These are phyloP conservation scores for Leptinotarsa tumamoca DNA, from an alignment of 2,888 invertebrate genomes.

Conservation along the genomic window DNA sequence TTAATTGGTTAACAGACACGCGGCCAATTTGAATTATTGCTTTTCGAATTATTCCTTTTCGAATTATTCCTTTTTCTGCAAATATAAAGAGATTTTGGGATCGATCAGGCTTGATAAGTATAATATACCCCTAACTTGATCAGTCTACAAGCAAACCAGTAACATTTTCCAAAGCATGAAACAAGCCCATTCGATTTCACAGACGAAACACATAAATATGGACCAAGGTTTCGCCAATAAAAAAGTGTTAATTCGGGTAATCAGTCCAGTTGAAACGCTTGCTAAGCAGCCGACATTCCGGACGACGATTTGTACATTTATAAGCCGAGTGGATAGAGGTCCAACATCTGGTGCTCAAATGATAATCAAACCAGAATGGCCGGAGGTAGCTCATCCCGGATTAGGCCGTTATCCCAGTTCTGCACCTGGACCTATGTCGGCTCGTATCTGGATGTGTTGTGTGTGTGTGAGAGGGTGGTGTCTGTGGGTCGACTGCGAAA, in stretches of 20 bases:
- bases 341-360: conserved; percentile 44
- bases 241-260: conserved; percentile 13
- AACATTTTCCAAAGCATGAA: too few relatives aligned
- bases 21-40: too few relatives aligned
- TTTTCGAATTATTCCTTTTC: too few relatives aligned
- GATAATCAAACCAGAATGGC: conserved; percentile 43
- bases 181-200: too few relatives aligned
- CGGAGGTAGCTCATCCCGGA: conserved; percentile 44
- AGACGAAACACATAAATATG: background rate
- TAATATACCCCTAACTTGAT: too few relatives aligned
- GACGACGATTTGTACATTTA: conserved; percentile 30
- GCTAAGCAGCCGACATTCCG: conserved; percentile 13
- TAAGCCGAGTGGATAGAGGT: conserved; percentile 40
- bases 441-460: conserved; percentile 18
- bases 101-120: too few relatives aligned
- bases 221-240: background rate
- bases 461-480: background rate
- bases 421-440: conserved; percentile 40
- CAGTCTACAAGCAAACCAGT: too few relatives aligned
- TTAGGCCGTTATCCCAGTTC: conserved; percentile 43
- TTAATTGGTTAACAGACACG: too few relatives aligned
- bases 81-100: too few relatives aligned
- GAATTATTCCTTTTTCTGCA: too few relatives aligned
- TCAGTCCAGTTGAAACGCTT: background rate
- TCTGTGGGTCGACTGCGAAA: background rate